Evolutionary conservation across 1,140 invertebrate genomes (phyloP).

Genomic region (Heliconius eleuchia): DNA sequence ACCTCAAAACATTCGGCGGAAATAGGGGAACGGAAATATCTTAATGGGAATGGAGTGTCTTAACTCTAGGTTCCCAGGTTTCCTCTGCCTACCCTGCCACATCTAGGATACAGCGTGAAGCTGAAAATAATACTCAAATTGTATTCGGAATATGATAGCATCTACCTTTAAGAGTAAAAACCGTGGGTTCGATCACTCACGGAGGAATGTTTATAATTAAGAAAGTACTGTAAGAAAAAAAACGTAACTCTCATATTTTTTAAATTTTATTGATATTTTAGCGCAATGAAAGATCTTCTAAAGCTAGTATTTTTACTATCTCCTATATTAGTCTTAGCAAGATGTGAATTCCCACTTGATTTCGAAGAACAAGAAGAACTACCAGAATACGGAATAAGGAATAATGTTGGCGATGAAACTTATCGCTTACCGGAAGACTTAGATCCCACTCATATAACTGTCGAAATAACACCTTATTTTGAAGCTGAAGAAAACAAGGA

Average conservation of each 20-base stretch:
- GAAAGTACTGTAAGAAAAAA: too few relatives aligned
- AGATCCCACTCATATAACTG: slow-evolving; percentile 60
- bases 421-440: slow-evolving; percentile 69
- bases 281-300: slow-evolving; percentile 45
- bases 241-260: too few relatives aligned
- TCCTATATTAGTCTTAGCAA: slow-evolving; percentile 43
- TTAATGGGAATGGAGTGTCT: neutral
- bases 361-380: slow-evolving; percentile 37
- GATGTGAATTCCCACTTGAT: slow-evolving; percentile 57
- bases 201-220: too few relatives aligned
- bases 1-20: neutral
- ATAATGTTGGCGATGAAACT: slow-evolving; percentile 41
- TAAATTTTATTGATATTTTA: slow-evolving; percentile 37
- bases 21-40: neutral
- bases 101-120: neutral
- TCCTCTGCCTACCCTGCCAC: neutral
- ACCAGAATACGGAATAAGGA: slow-evolving; percentile 17
- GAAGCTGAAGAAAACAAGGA: slow-evolving; percentile 67
- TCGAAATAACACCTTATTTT: slow-evolving; percentile 81
- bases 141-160: too few relatives aligned
- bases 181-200: too few relatives aligned
- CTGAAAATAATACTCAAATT: neutral
- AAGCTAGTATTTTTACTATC: slow-evolving; percentile 50
- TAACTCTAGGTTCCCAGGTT: neutral
- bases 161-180: too few relatives aligned